Base-by-base conservation (phyloP, 2,888 invertebrate species). In the Eretmocerus hayati region DNA sequence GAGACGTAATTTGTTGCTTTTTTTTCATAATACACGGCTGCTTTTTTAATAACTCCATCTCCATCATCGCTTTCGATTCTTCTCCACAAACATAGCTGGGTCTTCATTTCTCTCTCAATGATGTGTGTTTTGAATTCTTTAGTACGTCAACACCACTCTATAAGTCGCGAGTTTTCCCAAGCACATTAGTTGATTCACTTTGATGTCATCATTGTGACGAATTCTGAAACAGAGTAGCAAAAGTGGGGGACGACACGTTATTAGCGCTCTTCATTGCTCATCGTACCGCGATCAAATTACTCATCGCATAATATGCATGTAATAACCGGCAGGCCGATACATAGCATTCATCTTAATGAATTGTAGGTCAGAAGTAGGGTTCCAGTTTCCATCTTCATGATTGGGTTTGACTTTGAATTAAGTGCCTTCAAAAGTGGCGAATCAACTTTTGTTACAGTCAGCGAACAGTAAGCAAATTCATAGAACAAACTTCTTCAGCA, bases 121-220 rank as follows among this genome's bases (percentile, higher is more conserved):
- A 55, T 63, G 58, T 63, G 57, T 63, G 59, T 62, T 59, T 62
- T 61, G 58, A 62, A 60, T 62, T 61, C 57, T 62, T 67, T 75
- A 76, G 73, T 76, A 74, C 75, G 76, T 77, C 78, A 77, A 77
- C 77, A 77, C 78, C 78, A 77, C 78, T 76, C 76, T 72, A n/a
- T n/a, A 77, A 78, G 75, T 76, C 77, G 77, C 77, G 75, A 77
- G 74, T 75, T 76, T 74, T 69, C 80, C 80, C 45, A 47, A 81
- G 83, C 79, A 80, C 78, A 83, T 83, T 60, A 63, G 64, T 69
- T 66, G 65, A 69, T 76, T 92, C 90, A 92, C 88, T 92, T 92
- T 84, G 92, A 92, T 83, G 92, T 92, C 92, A 92, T 92, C 92
- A 92, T 92, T 83, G 91, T 92, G 84, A 92, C 91, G 83, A 92